Evolutionary conservation across 2,797 vertebrate species (phyloP), one percentile per base, ranked within the genome.

Genomic region (Gymnothorax javanicus): DNA sequence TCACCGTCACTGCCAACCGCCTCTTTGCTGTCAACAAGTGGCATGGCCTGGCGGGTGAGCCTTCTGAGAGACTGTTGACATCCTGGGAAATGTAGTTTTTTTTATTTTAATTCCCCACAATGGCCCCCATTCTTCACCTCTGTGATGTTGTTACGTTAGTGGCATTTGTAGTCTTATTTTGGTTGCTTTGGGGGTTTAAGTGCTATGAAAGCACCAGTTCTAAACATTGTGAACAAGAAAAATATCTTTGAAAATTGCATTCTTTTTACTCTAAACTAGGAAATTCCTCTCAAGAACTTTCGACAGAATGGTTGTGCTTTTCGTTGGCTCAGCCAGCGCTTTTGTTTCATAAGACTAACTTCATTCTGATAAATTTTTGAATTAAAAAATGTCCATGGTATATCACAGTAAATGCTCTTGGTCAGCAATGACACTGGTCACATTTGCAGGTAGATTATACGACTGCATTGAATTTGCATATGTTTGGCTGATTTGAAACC

Each of bases 11-110:
- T 15, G 97, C 98, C 84, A 99, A 97, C 93, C 97, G 98, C 82
- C 95, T 99, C 27, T 99, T 99, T 82, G 96, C 98, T 0, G 97
- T 99, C 87, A 99, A 99, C 96, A 99, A 97, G 94, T 99, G 98
- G 99, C 97, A 99, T 86, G 98, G 95, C 89, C 93, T 99, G 93
- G 94, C 97, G 88, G 97, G 99, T 99, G 90, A 97, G 97, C 17
- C 17, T 43, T 1, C 4, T 50, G 27, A 50, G 33, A 7, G 12
- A 15, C 25, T 7, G 71, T 3, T 33, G 1, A 25, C 43, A 79
- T 27, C 4, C 43, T 79, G 75, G 75, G 75, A 79, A 79, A 54
- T 79, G 75, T n/a, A 11, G 75, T 50, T 20, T 1, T 52, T 71
- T 71, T 75, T 77, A 15, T 33, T 75, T 50, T 3, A 43, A 5